Evolutionary conservation across 2,888 invertebrate genomes (phyloP).

Genomic region (Minunthozetes semirufus): DNA sequence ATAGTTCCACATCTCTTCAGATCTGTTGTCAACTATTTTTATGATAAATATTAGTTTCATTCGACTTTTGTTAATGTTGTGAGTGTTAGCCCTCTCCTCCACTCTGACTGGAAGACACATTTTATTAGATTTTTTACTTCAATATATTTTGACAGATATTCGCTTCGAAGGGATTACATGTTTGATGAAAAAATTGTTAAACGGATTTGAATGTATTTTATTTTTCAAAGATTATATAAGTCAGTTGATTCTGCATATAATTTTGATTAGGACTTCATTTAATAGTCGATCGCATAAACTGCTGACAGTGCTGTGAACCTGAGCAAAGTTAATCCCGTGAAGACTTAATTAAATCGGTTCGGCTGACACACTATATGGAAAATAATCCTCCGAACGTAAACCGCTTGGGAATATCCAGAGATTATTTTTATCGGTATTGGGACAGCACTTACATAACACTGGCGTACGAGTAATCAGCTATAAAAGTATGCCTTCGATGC

Average conservation of each 20-base stretch:
- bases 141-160: neutral
- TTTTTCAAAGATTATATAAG: conserved; percentile 8
- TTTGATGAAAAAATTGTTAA: conserved; percentile 12
- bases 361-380: conserved; percentile 29
- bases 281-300: conserved; percentile 14
- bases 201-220: conserved; percentile 23
- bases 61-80: neutral
- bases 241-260: conserved; percentile 18
- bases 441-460: conserved; percentile 18
- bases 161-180: neutral
- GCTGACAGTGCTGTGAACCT: neutral
- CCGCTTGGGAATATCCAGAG: conserved; percentile 29
- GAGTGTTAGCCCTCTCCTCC: neutral
- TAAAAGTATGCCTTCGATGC: neutral
- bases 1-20: neutral
- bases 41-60: conserved; percentile 16
- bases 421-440: conserved; percentile 31
- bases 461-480: conserved; percentile 12
- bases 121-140: neutral
- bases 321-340: conserved; percentile 27
- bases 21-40: conserved; percentile 20
- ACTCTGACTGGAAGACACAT: conserved; percentile 19
- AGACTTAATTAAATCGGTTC: conserved; percentile 30
- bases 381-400: conserved; percentile 25
- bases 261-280: conserved; percentile 17